Base-by-base conservation (phyloP, 1,140 invertebrate species). In the Ceratina japonica region DNA sequence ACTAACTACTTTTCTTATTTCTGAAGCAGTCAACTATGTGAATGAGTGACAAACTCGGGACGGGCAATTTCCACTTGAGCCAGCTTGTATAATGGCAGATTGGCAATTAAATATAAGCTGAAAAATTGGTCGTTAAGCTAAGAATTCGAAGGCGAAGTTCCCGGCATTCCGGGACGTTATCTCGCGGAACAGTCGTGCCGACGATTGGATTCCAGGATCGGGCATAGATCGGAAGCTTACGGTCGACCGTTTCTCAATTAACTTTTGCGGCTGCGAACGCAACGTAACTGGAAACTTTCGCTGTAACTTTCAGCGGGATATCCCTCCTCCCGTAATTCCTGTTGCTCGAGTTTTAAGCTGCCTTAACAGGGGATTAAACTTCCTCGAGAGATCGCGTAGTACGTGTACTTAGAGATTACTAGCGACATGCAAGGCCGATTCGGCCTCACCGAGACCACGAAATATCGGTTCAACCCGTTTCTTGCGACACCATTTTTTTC, bases 261-360 rank as follows among this genome's bases (percentile, higher is more conserved):
- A 84, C 63, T 84, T 77, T 58, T 69, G 69, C 69, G 51, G 37
- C 59, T 79, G 54, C 52, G 70, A 70, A 76, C 65, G 65, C 65
- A 62, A 80, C 52, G 73, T 58, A 74, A 73, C 59, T 64, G 49
- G 54, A 51, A 85, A 81, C 54, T 84, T 79, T 24, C 62, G 58
- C 59, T 64, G 75, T 82, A 84, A 84, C 83, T 82, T 85, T 85
- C 80, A 63, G 13, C 76, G 16, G 80, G 59, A 79, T 79, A 76
- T 79, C 51, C 66, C 52, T n/a, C 18, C 20, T 49, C 64, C 27
- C 54, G 80, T 85, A 86, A 86, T 82, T 85, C 80, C 83, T 85
- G 83, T 80, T 86, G 77, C 75, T 62, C 61, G 84, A 85, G 84
- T 86, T 85, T 86, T 85, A 86, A 86, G 83, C 84, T 84, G 79